Conservation (phyloP, 2,113 vertebrate species). For the Petroica traversi region DNA sequence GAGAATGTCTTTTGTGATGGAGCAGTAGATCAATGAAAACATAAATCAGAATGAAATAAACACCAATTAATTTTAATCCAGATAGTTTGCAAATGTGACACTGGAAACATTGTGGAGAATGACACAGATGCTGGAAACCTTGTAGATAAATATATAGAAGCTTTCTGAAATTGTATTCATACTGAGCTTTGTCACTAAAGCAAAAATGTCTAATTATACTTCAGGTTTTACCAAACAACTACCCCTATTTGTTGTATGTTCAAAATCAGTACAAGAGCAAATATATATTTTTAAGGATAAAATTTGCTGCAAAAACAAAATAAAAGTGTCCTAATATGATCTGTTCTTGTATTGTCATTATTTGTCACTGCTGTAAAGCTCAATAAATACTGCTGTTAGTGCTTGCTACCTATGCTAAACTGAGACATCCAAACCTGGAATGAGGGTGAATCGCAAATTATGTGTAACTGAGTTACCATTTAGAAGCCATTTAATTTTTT, state of each 20-base stretch:
- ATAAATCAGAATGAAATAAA: not conserved
- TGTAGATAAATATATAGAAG: not conserved
- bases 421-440: not conserved
- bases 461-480: accelerated
- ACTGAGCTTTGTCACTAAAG: not conserved
- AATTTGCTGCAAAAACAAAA: not conserved
- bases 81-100: not conserved
- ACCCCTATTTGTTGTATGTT: not conserved
- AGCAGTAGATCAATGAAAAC: not conserved
- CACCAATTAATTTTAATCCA: not conserved
- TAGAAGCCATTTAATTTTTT: not conserved
- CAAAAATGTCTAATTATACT: not conserved
- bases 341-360: not conserved
- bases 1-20: not conserved
- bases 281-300: not conserved
- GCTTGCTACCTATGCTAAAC: not conserved
- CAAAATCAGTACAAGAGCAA: not conserved
- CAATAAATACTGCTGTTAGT: not conserved
- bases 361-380: not conserved
- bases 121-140: not conserved
- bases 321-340: not conserved
- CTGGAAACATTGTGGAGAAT: not conserved
- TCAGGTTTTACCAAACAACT: not conserved
- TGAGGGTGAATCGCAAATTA: not conserved
- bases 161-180: not conserved